Conservation (phyloP, 2,797 vertebrate genomes). For the Danio aesculapii region DNA sequence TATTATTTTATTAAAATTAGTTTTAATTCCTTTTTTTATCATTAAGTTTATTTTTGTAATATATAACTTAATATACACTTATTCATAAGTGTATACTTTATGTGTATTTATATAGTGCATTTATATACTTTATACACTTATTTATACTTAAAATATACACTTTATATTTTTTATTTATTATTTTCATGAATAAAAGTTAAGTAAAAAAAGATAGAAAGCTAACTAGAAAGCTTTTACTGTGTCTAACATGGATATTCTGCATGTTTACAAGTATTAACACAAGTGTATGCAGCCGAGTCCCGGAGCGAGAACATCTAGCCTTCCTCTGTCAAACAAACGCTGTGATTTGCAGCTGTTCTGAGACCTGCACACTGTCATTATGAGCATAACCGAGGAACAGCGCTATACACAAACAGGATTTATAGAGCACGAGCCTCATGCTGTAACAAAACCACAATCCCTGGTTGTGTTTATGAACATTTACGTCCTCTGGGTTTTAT, state of each 20-base stretch:
- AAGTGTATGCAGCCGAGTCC: slow-evolving; percentile 20
- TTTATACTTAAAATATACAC: too few relatives aligned
- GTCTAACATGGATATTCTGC: slow-evolving; percentile 26
- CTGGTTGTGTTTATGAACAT: slow-evolving; percentile 9
- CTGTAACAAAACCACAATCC: slow-evolving; percentile 11
- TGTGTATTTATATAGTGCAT: too few relatives aligned
- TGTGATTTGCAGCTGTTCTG: slow-evolving; percentile 35
- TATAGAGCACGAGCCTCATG: background rate
- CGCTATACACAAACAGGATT: slow-evolving; percentile 44
- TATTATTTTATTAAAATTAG: too few relatives aligned
- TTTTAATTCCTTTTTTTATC: too few relatives aligned
- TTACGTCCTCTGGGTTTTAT: slow-evolving; percentile 30
- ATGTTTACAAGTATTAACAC: slow-evolving; percentile 21
- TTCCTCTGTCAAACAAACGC: slow-evolving; percentile 54
- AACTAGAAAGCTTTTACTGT: slow-evolving; percentile 10
- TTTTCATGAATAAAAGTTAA: too few relatives aligned
- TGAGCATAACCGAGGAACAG: slow-evolving; percentile 15
- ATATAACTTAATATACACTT: too few relatives aligned
- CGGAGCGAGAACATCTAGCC: slow-evolving; percentile 33
- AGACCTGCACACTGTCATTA: slow-evolving; percentile 36
- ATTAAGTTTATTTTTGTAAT: too few relatives aligned
- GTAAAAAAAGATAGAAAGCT: too few relatives aligned
- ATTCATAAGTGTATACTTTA: too few relatives aligned
- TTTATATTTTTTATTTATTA: too few relatives aligned
- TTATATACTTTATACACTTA: too few relatives aligned